phyloP scores from a whole-genome alignment of 2,113 vertebrate genomes.

The Xenopus borealis region DNA sequence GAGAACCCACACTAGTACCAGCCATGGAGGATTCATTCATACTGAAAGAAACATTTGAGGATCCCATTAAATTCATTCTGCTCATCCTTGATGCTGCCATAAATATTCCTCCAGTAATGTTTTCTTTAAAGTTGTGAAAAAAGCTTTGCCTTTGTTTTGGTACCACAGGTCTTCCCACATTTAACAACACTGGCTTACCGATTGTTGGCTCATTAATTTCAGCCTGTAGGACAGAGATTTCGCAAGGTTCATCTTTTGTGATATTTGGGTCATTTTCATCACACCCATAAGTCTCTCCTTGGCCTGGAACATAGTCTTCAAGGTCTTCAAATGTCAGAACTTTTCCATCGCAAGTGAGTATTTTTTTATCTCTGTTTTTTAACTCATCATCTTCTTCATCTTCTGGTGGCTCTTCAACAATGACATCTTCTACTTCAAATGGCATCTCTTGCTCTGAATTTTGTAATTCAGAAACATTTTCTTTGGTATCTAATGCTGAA shows the following conservation, averaged over 20 bases:
- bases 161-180: constrained; percentile 63
- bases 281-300: constrained; percentile 82
- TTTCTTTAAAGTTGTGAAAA: constrained; percentile 71
- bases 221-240: constrained; percentile 88
- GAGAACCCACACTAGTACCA: neutral
- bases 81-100: constrained; percentile 48
- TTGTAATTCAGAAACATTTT: constrained; percentile 14
- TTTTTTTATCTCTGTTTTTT: constrained; percentile 60
- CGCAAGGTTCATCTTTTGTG: constrained; percentile 71
- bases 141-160: constrained; percentile 60
- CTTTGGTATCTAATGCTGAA: constrained; percentile 14
- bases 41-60: constrained; percentile 68
- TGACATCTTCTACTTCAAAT: constrained; percentile 13
- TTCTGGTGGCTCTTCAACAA: constrained; percentile 65
- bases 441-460: constrained; percentile 27
- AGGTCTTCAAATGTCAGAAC: constrained; percentile 85
- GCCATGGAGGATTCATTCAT: constrained; percentile 51
- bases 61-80: constrained; percentile 48
- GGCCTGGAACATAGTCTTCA: constrained; percentile 83
- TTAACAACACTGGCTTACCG: constrained; percentile 82
- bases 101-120: constrained; percentile 61
- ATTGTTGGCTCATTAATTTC: constrained; percentile 78
- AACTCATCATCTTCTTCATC: constrained; percentile 51
- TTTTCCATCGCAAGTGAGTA: constrained; percentile 68
- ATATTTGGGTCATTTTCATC: neutral